Evolutionary conservation across 2,888 invertebrate genomes (phyloP).

Genomic region (Synergus gifuensis): DNA sequence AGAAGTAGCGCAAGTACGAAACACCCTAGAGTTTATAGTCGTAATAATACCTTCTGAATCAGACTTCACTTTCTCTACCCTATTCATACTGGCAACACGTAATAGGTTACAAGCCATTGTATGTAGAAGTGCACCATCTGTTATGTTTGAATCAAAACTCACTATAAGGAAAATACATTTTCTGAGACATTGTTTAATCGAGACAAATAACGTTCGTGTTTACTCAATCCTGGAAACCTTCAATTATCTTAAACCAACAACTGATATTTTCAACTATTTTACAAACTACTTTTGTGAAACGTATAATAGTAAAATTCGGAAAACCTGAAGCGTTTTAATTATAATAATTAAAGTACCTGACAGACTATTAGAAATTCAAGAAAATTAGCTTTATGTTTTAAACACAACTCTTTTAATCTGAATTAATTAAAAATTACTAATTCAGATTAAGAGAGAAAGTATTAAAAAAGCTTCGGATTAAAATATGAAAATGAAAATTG

Average conservation of each 20-base stretch:
- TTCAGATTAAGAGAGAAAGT: too few relatives aligned
- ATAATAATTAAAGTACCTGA: too few relatives aligned
- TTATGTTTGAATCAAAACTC: background rate
- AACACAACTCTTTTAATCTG: too few relatives aligned
- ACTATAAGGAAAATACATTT: background rate
- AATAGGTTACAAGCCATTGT: slow-evolving; percentile 14
- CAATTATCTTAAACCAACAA: background rate
- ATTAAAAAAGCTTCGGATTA: background rate
- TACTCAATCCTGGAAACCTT: background rate
- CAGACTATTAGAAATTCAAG: too few relatives aligned
- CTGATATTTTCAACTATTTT: background rate
- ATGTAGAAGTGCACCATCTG: slow-evolving; percentile 11
- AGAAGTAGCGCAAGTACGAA: background rate
- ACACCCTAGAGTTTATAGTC: background rate
- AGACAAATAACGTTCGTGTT: background rate
- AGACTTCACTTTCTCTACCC: slow-evolving; percentile 3
- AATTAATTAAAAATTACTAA: too few relatives aligned
- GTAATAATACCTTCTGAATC: slow-evolving; percentile 14
- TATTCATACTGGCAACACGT: slow-evolving; percentile 13
- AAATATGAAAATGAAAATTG: background rate
- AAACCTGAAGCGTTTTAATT: too few relatives aligned
- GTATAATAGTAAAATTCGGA: too few relatives aligned
- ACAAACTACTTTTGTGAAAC: background rate
- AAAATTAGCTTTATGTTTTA: too few relatives aligned
- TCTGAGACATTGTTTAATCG: background rate